Conservation (phyloP, 35 echinoderm and acorn worm species). For the Holothuria glaberrima region DNA sequence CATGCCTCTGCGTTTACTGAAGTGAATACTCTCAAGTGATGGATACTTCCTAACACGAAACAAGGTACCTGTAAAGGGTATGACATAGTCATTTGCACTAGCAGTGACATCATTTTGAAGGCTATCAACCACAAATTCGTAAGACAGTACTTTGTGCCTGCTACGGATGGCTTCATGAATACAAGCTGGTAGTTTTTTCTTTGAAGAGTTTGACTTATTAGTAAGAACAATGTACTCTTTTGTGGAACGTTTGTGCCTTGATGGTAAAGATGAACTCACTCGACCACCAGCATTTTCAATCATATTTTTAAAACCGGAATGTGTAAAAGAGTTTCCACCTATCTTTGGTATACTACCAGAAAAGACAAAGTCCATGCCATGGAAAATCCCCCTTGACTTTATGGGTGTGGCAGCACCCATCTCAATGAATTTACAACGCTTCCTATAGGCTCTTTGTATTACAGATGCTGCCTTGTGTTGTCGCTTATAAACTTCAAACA, state of each 20-base stretch:
- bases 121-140: background rate
- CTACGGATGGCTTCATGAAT: background rate
- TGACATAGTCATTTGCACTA: no score
- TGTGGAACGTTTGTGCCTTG: slow-evolving; percentile 10
- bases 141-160: background rate
- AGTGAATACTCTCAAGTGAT: background rate
- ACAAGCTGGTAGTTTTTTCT: background rate
- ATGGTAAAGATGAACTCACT: background rate
- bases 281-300: background rate
- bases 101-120: background rate
- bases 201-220: background rate
- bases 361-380: background rate
- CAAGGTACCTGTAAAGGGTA: no score
- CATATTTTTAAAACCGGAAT: background rate
- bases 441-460: background rate
- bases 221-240: slow-evolving; percentile 7
- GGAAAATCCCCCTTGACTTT: background rate
- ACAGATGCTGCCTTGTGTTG: background rate
- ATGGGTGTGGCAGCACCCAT: background rate
- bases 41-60: background rate
- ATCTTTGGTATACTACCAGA: slow-evolving; percentile 9
- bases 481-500: background rate
- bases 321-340: background rate
- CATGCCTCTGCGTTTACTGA: background rate
- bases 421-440: background rate